Conservation (phyloP, 2,888 invertebrate genomes). For the Cryptophagus acutangulus region DNA sequence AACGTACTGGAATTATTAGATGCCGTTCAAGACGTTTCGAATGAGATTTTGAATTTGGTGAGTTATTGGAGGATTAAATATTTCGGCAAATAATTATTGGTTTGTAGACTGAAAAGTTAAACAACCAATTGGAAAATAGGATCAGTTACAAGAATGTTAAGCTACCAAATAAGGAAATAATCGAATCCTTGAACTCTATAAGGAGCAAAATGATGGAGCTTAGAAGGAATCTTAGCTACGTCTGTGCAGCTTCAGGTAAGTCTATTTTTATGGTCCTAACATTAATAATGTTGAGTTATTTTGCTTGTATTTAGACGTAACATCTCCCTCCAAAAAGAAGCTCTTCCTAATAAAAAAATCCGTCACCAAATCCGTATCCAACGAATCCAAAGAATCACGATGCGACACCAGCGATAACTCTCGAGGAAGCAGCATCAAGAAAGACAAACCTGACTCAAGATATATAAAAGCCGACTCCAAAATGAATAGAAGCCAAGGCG, state of each 20-base stretch:
- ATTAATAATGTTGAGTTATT: background rate
- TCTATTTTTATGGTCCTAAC: background rate
- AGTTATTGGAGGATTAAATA: too few relatives aligned
- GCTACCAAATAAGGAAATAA: conserved; percentile 6
- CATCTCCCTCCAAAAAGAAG: conserved; percentile 35
- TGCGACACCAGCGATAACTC: conserved; percentile 24
- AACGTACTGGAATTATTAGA: conserved; percentile 38
- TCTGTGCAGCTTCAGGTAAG: conserved; percentile 45
- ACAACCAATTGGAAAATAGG: background rate
- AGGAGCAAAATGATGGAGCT: conserved; percentile 45
- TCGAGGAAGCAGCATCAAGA: conserved; percentile 14
- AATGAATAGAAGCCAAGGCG: conserved; percentile 34
- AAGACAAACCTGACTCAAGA: conserved; percentile 19
- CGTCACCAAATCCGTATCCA: conserved; percentile 29
- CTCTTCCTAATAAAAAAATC: too few relatives aligned
- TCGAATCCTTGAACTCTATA: conserved; percentile 30
- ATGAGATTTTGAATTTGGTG: conserved; percentile 45
- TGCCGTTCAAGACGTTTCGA: conserved; percentile 44
- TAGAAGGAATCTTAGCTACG: conserved; percentile 43
- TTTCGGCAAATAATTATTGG: conserved; percentile 5
- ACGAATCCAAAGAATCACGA: conserved; percentile 28
- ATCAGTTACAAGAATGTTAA: too few relatives aligned
- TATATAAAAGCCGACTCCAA: conserved; percentile 28
- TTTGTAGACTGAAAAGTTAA: conserved; percentile 27
- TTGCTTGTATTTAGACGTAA: conserved; percentile 32